These are phyloP conservation scores for Cnemophilus loriae DNA, from an alignment of 2,113 vertebrate species.

Conservation along the genomic window DNA sequence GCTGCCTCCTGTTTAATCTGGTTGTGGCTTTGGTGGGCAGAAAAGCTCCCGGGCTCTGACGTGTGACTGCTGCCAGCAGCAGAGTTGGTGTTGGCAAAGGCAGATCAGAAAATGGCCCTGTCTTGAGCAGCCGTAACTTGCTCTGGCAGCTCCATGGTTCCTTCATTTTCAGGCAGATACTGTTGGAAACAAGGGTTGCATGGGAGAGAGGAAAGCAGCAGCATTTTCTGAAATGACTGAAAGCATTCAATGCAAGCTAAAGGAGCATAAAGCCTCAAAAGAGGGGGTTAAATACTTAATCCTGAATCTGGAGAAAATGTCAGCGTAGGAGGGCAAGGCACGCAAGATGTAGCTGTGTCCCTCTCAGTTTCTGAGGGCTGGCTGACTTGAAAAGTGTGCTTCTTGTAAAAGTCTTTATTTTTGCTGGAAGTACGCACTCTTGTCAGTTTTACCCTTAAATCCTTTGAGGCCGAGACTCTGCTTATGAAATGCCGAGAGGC, in stretches of 20 bases:
- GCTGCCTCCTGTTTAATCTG: background rate
- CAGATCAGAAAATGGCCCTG: background rate
- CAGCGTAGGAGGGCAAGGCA: slow-evolving; percentile 40
- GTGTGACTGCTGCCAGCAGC: background rate
- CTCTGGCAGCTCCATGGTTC: background rate
- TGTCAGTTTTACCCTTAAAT: background rate
- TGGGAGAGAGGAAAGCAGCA: background rate
- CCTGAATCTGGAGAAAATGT: slow-evolving; percentile 29
- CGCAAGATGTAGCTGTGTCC: background rate
- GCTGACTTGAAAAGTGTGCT: background rate
- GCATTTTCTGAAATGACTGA: background rate
- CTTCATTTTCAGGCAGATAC: background rate
- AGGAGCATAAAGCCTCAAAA: background rate
- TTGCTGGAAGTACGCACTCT: background rate
- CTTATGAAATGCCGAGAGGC: background rate
- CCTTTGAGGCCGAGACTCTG: background rate
- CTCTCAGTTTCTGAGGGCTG: background rate
- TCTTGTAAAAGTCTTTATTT: background rate
- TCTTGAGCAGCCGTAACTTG: background rate
- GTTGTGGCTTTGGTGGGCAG: background rate
- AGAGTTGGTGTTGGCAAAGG: background rate
- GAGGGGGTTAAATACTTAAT: background rate
- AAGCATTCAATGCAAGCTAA: background rate
- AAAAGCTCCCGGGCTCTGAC: background rate
- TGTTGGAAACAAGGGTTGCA: background rate